These are phyloP conservation scores for Rapana venosa DNA, from an alignment of 2,888 invertebrate species.

Conservation along the genomic window DNA sequence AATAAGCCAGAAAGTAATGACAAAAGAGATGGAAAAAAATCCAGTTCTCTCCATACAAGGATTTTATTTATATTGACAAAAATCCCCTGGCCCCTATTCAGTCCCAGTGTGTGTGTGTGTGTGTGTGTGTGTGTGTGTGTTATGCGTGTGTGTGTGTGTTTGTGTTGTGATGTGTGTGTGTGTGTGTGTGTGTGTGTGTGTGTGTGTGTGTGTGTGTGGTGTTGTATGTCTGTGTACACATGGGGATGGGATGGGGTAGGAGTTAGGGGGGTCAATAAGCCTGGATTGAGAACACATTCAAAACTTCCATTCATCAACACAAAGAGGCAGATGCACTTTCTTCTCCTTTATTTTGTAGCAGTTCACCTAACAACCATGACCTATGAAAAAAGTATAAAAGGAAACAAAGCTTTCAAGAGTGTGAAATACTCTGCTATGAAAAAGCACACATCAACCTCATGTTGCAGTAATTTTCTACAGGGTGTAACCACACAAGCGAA, in stretches of 20 bases:
- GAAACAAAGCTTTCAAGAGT: neutral
- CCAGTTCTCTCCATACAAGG: too few species aligned
- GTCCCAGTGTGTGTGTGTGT: neutral
- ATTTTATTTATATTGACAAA: too few species aligned
- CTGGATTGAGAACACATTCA: neutral
- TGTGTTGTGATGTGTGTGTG: neutral
- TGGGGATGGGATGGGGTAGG: too few species aligned
- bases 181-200: slow-evolving; percentile 18
- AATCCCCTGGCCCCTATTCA: too few species aligned
- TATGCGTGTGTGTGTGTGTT: slow-evolving; percentile 15
- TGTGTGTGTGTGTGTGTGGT: neutral
- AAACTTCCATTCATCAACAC: neutral
- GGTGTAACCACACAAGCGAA: too few species aligned
- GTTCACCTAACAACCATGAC: neutral
- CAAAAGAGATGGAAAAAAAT: too few species aligned
- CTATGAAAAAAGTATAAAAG: neutral
- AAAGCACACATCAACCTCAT: too few species aligned
- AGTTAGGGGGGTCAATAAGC: neutral
- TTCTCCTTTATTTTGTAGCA: neutral
- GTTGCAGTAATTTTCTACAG: too few species aligned
- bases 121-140: slow-evolving; percentile 16
- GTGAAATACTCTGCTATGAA: too few species aligned
- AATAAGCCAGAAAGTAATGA: too few species aligned
- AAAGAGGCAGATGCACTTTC: neutral
- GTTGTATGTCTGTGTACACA: neutral